These are phyloP conservation scores for Cremastobaeus sp. DNA, from an alignment of 2,888 invertebrate genomes.

Conservation along the genomic window DNA sequence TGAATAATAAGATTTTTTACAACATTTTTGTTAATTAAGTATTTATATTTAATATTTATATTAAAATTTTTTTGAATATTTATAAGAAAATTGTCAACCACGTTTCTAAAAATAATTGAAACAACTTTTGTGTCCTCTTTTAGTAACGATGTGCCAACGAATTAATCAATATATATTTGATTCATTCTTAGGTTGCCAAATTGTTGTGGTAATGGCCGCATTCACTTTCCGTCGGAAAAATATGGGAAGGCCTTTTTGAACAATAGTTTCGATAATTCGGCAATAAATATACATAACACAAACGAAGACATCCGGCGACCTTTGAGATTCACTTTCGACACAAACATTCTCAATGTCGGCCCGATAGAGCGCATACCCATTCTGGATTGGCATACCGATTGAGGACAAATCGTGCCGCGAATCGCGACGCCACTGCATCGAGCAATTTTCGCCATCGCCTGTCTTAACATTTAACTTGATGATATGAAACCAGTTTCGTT, in stretches of 20 bases:
- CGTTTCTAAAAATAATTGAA: too few relatives aligned
- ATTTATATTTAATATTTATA: too few relatives aligned
- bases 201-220: too few relatives aligned
- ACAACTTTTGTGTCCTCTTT: too few relatives aligned
- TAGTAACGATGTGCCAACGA: too few relatives aligned
- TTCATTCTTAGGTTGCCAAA: too few relatives aligned
- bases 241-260: background rate
- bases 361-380: conserved; percentile 30
- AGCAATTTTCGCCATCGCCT: conserved; percentile 22
- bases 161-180: too few relatives aligned
- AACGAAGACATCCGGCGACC: conserved; percentile 45
- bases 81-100: too few relatives aligned
- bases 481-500: conserved; percentile 11
- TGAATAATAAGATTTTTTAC: too few relatives aligned
- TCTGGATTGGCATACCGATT: conserved; percentile 48
- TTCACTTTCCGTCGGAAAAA: conserved; percentile 20
- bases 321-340: conserved; percentile 61
- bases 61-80: too few relatives aligned
- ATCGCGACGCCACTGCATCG: conserved; percentile 35
- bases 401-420: conserved; percentile 60
- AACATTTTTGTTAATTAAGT: too few relatives aligned
- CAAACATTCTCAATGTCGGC: conserved; percentile 53
- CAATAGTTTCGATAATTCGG: conserved; percentile 35
- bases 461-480: conserved; percentile 40
- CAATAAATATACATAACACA: conserved; percentile 42